Percentiles rank a stretch among this genome's conserved stretches.
phyloP scores from a whole-genome alignment of 2,888 invertebrate species.

The Ceraclea dissimilis region DNA sequence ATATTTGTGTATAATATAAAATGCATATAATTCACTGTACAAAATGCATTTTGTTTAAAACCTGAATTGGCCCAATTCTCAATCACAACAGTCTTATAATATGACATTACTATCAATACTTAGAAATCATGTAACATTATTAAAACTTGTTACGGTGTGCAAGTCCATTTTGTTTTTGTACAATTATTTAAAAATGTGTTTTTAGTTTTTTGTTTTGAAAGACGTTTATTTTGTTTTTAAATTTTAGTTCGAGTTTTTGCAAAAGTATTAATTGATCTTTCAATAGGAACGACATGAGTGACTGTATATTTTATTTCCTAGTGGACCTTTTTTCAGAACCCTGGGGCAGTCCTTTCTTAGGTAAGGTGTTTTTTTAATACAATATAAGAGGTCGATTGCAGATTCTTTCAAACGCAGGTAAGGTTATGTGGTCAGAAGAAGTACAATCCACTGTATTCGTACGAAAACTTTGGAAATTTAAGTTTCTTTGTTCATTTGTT shows the following conservation, averaged over 20 bases:
- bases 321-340: background rate
- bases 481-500: no score
- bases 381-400: no score
- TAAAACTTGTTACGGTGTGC: conserved; percentile 15
- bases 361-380: background rate
- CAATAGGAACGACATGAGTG: background rate
- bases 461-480: no score
- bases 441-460: no score
- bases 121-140: conserved; percentile 4
- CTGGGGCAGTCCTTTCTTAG: background rate
- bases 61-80: no score
- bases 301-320: background rate
- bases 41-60: no score
- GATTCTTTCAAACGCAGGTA: no score
- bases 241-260: background rate
- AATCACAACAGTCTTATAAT: no score
- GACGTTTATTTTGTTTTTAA: background rate
- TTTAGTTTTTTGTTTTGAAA: background rate
- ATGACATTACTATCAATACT: background rate
- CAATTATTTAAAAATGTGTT: background rate
- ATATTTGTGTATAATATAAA: no score
- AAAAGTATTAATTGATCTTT: background rate
- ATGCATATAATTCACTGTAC: no score
- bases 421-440: no score
- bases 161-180: conserved; percentile 10